These are phyloP conservation scores for Tragelaphus oryx DNA, from an alignment of 2,797 vertebrate species.

Conservation along the genomic window DNA sequence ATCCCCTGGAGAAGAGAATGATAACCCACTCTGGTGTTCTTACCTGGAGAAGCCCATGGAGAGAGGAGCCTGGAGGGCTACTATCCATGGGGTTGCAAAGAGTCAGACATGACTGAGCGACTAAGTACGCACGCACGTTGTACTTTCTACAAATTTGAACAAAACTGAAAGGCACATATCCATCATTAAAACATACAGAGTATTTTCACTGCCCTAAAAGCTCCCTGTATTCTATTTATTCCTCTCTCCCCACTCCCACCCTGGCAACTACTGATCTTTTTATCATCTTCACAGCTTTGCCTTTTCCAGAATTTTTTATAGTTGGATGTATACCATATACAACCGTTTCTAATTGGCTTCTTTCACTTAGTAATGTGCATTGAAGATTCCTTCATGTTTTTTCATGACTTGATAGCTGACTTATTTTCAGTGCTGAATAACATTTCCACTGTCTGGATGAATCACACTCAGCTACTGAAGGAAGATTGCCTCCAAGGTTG, in stretches of 20 bases:
- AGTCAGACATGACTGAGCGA: not conserved
- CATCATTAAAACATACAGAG: not conserved
- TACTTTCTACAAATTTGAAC: not conserved
- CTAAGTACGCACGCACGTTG: not conserved
- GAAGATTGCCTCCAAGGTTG: not conserved
- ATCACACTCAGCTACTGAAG: not conserved
- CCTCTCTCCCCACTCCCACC: not conserved
- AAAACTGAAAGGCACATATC: not conserved
- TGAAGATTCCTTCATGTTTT: not conserved
- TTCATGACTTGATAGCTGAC: not conserved
- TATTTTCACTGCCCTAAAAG: not conserved
- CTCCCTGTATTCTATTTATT: not conserved
- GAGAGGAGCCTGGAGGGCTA: not conserved
- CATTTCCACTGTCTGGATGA: not conserved
- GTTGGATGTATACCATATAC: not conserved
- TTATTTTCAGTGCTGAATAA: not conserved
- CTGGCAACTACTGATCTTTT: not conserved
- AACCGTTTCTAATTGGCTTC: not conserved
- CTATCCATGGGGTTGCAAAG: not conserved
- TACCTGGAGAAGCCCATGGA: not conserved
- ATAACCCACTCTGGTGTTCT: not conserved
- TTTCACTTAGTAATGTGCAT: not conserved
- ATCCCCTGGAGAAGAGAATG: not conserved
- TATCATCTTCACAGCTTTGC: not conserved
- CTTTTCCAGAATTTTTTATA: not conserved